Base-by-base conservation (phyloP, 2,888 invertebrate species). In the Anorthoa munda region DNA sequence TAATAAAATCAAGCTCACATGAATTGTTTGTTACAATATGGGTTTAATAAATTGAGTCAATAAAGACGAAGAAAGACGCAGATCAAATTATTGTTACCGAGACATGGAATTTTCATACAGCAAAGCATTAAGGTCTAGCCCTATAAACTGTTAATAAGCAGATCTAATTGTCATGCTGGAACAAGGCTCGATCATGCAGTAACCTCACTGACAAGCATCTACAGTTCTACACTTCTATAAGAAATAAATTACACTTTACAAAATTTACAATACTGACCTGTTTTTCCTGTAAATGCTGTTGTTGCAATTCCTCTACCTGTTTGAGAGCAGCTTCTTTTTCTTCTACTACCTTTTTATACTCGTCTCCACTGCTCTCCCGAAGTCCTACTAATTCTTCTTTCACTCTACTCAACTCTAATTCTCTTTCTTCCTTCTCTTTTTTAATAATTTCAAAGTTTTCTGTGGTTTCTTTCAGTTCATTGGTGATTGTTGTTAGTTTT, bases 391-490 rank as follows among this genome's bases (percentile, higher is more conserved):
- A 90, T 79, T 96, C 95, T 81, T 93, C 92, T 87, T 92, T 95
- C 15, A 94, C 91, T 87, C 86, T 94, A 88, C 88, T 88, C 51
- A 95, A 88, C 82, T 95, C 95, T 13, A 75, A 82, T 72, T 95
- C 95, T 79, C 87, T 91, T 26, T 94, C 94, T 66, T 90, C 91
- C 76, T 94, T 94, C 68, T 95, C 95, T 79, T 90, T 88, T 82
- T 89, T 94, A 15, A 92, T 75, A 71, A 83, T 92, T 66, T 94
- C 94, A 81, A 95, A 83, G 66, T 67, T 90, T 84, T 96, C 96
- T 50, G 89, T 90, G 0, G 93, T 91, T 83, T 96, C 96, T 89
- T 93, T 95, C 12, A 96, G 81, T 88, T 96, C 95, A 67, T 88
- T 93, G 11, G 91, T 86, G 31, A 95, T 77, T 3, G 88, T 90